Evolutionary conservation across 1,140 invertebrate species (phyloP), one percentile per base, ranked within the genome.

Genomic region (Drosophila ercepeae): DNA sequence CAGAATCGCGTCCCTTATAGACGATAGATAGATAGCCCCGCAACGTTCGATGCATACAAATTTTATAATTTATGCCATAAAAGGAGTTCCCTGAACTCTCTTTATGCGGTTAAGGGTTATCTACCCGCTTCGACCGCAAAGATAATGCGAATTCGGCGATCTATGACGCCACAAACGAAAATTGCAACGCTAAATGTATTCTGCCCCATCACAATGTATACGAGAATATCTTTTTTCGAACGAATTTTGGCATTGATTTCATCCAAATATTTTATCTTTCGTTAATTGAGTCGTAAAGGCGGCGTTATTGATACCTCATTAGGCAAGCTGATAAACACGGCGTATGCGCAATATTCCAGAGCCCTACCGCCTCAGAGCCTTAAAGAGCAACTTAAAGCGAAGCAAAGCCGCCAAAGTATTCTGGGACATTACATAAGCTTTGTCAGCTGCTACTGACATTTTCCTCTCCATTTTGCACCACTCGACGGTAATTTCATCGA

Each of bases 271-370:
- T 52, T 63, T 50, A 64, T 58, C 55, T 63, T 54, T 49, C 71
- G 57, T 83, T 83, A 86, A 83, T 84, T 86, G 75, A 75, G 81
- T 84, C 79, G 61, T 84, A 79, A 84, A 84, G 44, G 76, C 67
- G 39, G 51, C 52, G 73, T 86, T 86, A 86, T 81, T 88, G 82
- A 86, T 86, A 86, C 81, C 70, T 86, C 81, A 86, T 86, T 86
- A 88, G 72, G 61, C 82, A 81, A 18, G 52, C 69, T 75, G 82
- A 76, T 74, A 69, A 69, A 65, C 59, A 34, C 49, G 58, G 73
- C 81, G 82, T 59, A 86, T 86, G 25, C 76, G 54, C 68, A 61
- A 79, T 79, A 69, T 72, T 45, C 21, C 6, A 1, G 21, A 21
- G 11, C 21, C 42, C 39, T 41, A 61, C n/a, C n/a, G n/a, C 3